Evolutionary conservation across 2,888 invertebrate genomes (phyloP).

Genomic region (Linyphia triangularis): DNA sequence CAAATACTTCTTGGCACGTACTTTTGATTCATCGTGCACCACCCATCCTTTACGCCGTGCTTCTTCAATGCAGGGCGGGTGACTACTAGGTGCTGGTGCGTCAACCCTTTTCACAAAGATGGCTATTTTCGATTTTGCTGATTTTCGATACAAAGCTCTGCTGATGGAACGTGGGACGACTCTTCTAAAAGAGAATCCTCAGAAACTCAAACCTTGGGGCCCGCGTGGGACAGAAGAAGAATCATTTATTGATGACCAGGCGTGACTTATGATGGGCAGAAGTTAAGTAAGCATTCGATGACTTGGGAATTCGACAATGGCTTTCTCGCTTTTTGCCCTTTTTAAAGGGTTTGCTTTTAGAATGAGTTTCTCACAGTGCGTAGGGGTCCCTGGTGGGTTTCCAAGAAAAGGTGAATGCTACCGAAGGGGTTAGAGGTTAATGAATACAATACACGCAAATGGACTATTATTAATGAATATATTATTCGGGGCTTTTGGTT

Average conservation of each 20-base stretch:
- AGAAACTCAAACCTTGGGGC: conserved; percentile 4
- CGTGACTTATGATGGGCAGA: conserved; percentile 43
- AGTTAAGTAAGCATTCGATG: conserved; percentile 60
- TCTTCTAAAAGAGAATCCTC: conserved; percentile 5
- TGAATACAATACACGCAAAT: conserved; percentile 28
- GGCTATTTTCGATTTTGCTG: conserved; percentile 44
- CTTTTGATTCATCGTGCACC: conserved; percentile 17
- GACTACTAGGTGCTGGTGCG: background rate
- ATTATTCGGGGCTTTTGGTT: conserved; percentile 41
- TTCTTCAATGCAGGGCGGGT: conserved; percentile 55
- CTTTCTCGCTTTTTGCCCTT: background rate
- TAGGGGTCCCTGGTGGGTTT: conserved; percentile 54
- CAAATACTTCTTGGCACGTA: background rate
- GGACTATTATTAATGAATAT: conserved; percentile 30
- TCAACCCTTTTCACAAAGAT: conserved; percentile 42
- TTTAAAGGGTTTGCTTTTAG: background rate
- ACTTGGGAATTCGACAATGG: conserved; percentile 30
- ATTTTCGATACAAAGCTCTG: conserved; percentile 17
- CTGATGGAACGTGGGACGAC: conserved; percentile 48
- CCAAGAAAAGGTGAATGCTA: conserved; percentile 37
- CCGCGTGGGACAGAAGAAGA: conserved; percentile 28
- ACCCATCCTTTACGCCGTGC: background rate
- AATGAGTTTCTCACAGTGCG: conserved; percentile 14
- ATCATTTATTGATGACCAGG: conserved; percentile 63
- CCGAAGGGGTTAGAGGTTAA: conserved; percentile 41